Conservation (phyloP, 2,797 vertebrate genomes). For the Microctenopoma lineatum region DNA sequence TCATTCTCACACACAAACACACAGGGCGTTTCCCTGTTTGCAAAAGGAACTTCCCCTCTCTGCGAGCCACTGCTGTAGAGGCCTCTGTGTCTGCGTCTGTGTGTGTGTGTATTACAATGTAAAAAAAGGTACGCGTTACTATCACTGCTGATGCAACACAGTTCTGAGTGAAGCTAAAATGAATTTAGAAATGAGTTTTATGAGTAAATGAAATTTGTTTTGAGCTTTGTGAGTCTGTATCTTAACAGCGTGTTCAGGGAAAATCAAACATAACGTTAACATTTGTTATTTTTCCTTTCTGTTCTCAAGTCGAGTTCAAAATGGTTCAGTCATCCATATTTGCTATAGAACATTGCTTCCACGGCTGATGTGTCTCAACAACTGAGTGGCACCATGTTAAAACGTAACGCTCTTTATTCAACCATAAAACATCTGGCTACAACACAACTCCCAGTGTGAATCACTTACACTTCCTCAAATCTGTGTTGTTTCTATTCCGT, state of each 20-base stretch:
- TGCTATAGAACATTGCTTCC: not conserved
- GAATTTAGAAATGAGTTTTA: not conserved
- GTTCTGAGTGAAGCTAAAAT: conserved; percentile 1
- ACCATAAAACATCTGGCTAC: conserved; percentile 42
- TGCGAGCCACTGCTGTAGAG: conserved; percentile 41
- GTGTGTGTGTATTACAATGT: conserved; percentile 4
- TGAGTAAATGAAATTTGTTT: not conserved
- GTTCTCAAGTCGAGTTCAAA: not conserved
- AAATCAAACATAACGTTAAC: not conserved
- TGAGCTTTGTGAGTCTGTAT: not conserved
- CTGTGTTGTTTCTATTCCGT: conserved; percentile 26
- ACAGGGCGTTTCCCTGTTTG: conserved; percentile 64
- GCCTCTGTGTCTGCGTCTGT: conserved; percentile 3
- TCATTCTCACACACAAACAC: conserved; percentile 24
- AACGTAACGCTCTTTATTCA: not conserved
- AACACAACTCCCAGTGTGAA: conserved; percentile 37
- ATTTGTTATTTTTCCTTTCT: not conserved
- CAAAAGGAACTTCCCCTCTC: conserved; percentile 63
- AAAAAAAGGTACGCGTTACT: conserved; percentile 10
- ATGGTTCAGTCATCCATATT: not conserved
- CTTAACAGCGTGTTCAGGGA: not conserved
- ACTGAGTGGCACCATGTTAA: conserved; percentile 9
- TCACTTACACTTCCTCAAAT: conserved; percentile 63
- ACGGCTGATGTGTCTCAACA: not conserved
- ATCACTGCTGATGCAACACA: conserved; percentile 33